Conservation (phyloP, 2,888 invertebrate species). For the Alloplasta piceator region DNA sequence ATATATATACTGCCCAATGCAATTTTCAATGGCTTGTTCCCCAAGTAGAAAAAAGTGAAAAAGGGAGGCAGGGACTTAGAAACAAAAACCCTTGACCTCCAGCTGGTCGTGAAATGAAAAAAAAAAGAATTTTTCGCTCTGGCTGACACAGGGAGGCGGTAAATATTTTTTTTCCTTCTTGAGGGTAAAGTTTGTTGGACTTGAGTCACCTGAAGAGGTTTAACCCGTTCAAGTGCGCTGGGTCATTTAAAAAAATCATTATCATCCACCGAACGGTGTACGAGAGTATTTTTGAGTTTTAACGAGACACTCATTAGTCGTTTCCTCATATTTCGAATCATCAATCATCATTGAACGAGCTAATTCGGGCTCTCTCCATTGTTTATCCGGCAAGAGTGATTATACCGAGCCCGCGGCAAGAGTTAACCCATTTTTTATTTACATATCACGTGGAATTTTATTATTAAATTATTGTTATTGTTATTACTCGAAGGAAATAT, state of each 20-base stretch:
- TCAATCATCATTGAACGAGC: conserved; percentile 57
- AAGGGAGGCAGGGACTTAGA: background rate
- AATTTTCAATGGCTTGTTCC: conserved; percentile 58
- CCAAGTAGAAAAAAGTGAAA: background rate
- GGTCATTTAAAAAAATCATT: background rate
- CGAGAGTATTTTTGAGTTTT: background rate
- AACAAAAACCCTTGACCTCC: conserved; percentile 40
- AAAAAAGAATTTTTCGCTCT: background rate
- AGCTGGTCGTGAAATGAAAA: background rate
- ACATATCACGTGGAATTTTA: background rate
- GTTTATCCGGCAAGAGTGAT: conserved; percentile 36
- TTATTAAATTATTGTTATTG: background rate
- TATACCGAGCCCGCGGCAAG: conserved; percentile 4
- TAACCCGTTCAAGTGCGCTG: too few relatives aligned
- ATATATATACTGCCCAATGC: conserved; percentile 62
- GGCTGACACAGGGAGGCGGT: background rate
- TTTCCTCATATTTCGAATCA: conserved; percentile 22
- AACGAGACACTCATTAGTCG: conserved; percentile 13
- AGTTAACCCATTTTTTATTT: background rate
- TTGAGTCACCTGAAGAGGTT: background rate
- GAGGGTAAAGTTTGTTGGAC: background rate
- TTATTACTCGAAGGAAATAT: background rate
- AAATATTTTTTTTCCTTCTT: background rate
- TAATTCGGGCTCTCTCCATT: conserved; percentile 39
- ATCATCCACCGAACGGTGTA: background rate